Base-by-base conservation (phyloP, 1,140 invertebrate genomes). In the Heliconius eleuchia region DNA sequence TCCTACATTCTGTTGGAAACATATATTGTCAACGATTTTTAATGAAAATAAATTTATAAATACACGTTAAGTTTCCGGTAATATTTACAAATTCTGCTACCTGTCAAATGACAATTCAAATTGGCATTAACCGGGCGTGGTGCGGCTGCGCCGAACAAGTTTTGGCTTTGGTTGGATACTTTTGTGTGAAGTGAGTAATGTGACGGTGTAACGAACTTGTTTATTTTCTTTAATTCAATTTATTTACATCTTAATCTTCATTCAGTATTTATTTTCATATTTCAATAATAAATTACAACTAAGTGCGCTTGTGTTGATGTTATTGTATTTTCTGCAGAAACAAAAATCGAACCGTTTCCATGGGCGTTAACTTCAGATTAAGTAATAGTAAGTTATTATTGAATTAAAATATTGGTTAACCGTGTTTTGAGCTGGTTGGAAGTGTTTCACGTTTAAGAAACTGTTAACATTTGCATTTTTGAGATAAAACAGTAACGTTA, bases 341-440 rank as follows among this genome's bases (percentile, higher is more conserved):
- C 76, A 81, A 83, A 87, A 87, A 85, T 71, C 79, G 72, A 82
- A 80, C 80, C 84, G 85, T 88, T 88, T 92, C 86, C 85, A 93
- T 92, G 92, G 92, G 92, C 92, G 92, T 93, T 89, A 89, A 89
- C 92, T 89, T 87, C 88, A 88, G 87, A 88, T 91, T 90, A 89
- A 88, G 84, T 88, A 86, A 84, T 84, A 86, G 85, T 88, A 89
- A 85, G 85, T 89, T 90, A 88, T 90, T 84, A 84, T 93, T 92
- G 77, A 91, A 93, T 93, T 91, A 91, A 88, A 87, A 91, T 83
- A 85, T 86, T 79, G 87, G 89, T 82, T 91, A 89, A 90, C 88
- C 82, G n/a, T 72, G 46, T 76, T 37, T 76, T 73, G 79, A 76
- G 66, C 50, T 30, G 11, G 57, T 77, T 72, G 52, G 39, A 27